phyloP scores from a whole-genome alignment of 2,113 vertebrate genomes.

The Argyrosomus japonicus region DNA sequence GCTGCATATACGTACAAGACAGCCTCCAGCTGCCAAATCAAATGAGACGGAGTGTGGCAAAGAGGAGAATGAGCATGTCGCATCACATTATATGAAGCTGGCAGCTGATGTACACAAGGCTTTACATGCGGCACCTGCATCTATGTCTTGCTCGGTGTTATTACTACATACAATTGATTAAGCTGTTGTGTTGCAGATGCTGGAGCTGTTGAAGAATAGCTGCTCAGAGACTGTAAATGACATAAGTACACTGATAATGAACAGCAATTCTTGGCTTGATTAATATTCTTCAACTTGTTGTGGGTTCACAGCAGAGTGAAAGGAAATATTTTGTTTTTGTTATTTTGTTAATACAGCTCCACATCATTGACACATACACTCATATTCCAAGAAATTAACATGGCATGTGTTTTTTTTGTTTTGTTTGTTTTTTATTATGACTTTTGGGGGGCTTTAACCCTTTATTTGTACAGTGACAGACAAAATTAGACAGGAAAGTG shows the following conservation, averaged over 20 bases:
- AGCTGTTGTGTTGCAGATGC: neutral
- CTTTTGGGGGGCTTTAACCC: too few species aligned
- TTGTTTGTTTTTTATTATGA: too few species aligned
- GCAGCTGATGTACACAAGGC: slow-evolving; percentile 2
- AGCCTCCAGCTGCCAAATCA: slow-evolving; percentile 27
- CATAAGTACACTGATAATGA: neutral
- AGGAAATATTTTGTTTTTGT: neutral
- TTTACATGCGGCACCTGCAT: slow-evolving; percentile 18
- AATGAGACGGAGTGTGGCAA: slow-evolving; percentile 31
- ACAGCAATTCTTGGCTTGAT: neutral
- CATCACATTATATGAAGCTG: slow-evolving; percentile 34
- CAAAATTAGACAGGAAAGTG: too few species aligned
- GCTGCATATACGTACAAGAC: neutral
- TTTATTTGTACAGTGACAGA: too few species aligned
- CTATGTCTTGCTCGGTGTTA: neutral
- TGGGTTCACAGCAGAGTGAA: neutral
- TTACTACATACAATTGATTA: neutral
- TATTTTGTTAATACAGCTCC: neutral
- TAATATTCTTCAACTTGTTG: neutral
- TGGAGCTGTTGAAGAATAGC: neutral
- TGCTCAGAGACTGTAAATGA: neutral
- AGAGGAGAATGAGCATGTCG: slow-evolving; percentile 35
- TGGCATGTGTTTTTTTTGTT: neutral
- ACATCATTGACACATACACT: neutral
- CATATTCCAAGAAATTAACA: neutral